phyloP scores from a whole-genome alignment of 2,113 vertebrate species.

The Perca fluviatilis region DNA sequence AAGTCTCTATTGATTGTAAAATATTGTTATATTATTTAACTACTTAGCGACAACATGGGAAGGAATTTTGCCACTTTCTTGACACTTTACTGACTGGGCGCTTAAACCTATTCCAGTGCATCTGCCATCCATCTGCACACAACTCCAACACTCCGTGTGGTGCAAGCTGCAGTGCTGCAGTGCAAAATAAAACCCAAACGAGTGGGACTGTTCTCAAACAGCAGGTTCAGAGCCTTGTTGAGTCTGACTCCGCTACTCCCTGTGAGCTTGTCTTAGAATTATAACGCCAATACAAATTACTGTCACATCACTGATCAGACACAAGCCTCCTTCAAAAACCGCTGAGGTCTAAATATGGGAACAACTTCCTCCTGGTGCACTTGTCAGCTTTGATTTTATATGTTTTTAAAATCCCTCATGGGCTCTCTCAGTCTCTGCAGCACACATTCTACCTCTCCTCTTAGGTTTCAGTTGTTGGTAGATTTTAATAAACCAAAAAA shows the following conservation, averaged over 20 bases:
- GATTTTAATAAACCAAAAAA: constrained; percentile 3
- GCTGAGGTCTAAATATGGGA: constrained; percentile 34
- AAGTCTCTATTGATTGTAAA: no score
- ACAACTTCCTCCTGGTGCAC: constrained; percentile 14
- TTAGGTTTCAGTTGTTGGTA: neutral
- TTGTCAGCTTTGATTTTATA: constrained; percentile 46
- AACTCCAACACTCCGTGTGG: neutral
- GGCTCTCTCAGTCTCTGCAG: constrained; percentile 15
- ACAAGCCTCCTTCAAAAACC: neutral
- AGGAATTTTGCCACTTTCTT: no score
- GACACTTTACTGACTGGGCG: no score
- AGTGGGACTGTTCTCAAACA: neutral
- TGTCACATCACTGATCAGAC: constrained; percentile 34
- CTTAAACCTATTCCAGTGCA: no score
- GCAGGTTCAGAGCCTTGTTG: constrained; percentile 4
- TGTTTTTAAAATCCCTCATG: neutral
- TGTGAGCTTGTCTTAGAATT: constrained; percentile 11
- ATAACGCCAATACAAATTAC: constrained; percentile 28
- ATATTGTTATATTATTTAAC: no score
- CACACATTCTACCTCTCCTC: constrained; percentile 2
- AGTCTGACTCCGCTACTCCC: neutral
- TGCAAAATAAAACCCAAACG: neutral
- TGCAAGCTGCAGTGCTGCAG: neutral
- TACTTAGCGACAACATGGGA: no score
- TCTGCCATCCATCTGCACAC: neutral